A percentile compares a stretch with the other conserved stretches of the same genome.
Conservation (phyloP, 2,113 vertebrate genomes). For the Hemichromis elongatus region DNA sequence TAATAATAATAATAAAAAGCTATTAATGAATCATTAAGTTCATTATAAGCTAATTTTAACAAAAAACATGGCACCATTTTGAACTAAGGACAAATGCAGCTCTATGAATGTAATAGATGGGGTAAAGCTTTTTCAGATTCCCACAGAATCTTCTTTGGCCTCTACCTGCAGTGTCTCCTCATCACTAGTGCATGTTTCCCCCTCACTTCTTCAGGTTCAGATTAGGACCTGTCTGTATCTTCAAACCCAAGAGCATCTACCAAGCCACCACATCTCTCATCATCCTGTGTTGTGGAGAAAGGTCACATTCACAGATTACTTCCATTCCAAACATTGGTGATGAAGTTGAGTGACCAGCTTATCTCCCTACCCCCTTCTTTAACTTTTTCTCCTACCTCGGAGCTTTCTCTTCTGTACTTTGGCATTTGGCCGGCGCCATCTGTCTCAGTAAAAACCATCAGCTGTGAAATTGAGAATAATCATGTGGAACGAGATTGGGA, state of each 20-base stretch:
- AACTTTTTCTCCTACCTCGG: constrained; percentile 36
- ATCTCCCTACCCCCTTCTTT: neutral
- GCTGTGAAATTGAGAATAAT: constrained; percentile 78
- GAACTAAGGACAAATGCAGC: neutral
- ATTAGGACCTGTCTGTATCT: neutral
- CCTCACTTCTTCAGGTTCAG: neutral
- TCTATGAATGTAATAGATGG: neutral
- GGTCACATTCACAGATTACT: constrained; percentile 27
- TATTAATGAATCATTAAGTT: neutral
- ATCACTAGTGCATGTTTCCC: neutral
- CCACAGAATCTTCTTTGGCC: neutral
- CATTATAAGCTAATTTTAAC: neutral
- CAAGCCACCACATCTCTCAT: neutral
- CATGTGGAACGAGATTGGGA: constrained; percentile 72
- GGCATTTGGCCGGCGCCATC: constrained; percentile 58
- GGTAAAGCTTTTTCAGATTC: neutral
- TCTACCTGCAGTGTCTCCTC: neutral
- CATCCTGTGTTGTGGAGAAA: neutral
- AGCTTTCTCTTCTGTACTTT: constrained; percentile 47
- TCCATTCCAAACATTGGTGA: constrained; percentile 19
- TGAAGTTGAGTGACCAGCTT: constrained; percentile 36
- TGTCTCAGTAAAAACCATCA: constrained; percentile 70
- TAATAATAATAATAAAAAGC: neutral
- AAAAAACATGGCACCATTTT: neutral
- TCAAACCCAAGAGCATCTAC: neutral